phyloP scores from a whole-genome alignment of 1,140 invertebrate species.

The Drosophila nikananu region DNA sequence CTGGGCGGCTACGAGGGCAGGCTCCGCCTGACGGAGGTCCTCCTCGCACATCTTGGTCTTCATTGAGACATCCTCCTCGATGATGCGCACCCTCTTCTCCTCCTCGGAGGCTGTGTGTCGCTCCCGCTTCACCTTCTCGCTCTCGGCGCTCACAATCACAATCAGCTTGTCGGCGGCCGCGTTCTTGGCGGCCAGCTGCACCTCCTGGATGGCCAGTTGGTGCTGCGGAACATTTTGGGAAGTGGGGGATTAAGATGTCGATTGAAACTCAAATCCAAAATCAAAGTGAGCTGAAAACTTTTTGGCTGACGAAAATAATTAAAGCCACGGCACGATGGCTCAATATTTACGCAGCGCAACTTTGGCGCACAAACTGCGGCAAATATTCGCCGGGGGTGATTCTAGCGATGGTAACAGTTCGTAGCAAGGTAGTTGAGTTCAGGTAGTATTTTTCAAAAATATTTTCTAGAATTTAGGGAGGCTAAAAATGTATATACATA shows the following conservation, averaged over 20 bases:
- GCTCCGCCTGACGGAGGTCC: conserved; percentile 96
- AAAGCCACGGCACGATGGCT: conserved; percentile 68
- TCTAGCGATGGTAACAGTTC: neutral
- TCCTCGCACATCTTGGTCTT: conserved; percentile 94
- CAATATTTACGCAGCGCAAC: conserved; percentile 72
- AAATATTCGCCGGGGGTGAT: conserved; percentile 8
- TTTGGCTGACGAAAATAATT: conserved; percentile 62
- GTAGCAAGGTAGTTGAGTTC: neutral
- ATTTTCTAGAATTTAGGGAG: neutral
- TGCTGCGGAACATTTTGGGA: conserved; percentile 83
- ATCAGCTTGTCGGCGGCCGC: conserved; percentile 96
- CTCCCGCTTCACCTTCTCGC: conserved; percentile 95
- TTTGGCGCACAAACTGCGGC: conserved; percentile 58
- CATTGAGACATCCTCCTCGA: conserved; percentile 92
- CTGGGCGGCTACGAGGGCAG: conserved; percentile 95
- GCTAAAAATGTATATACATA: too few relatives aligned
- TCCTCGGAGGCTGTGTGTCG: conserved; percentile 92
- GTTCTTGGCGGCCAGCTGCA: conserved; percentile 93
- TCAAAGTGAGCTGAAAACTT: conserved; percentile 56
- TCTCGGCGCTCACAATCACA: conserved; percentile 93
- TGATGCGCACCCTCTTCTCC: conserved; percentile 95
- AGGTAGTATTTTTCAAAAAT: neutral
- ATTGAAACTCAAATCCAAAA: conserved; percentile 47
- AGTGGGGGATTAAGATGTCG: conserved; percentile 1
- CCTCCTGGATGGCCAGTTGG: conserved; percentile 95